Conservation (phyloP, 2,797 vertebrate species). For the Agapornis canus region DNA sequence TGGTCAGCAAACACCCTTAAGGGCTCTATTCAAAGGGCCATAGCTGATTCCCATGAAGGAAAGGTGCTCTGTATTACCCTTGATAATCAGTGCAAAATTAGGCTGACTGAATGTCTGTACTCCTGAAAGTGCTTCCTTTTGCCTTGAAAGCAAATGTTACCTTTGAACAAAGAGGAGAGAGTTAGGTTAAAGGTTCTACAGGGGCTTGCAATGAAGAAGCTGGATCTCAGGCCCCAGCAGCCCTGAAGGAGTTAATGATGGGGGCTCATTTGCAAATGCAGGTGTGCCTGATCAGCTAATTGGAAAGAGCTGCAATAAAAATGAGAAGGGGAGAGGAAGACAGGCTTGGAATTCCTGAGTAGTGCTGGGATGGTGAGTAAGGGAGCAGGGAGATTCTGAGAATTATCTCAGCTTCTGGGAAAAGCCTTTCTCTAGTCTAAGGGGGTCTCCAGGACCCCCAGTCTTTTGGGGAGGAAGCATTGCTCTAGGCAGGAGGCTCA, state of each 20-base stretch:
- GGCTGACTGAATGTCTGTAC: neutral
- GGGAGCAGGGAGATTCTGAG: neutral
- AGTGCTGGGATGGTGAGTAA: neutral
- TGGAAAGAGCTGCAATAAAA: neutral
- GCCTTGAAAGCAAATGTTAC: neutral
- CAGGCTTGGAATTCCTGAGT: neutral
- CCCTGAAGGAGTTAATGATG: neutral
- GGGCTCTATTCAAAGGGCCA: neutral
- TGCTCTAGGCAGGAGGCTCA: neutral
- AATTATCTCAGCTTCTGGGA: neutral
- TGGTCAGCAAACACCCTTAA: neutral
- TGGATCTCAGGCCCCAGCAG: neutral
- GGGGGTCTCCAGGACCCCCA: rapidly evolving
- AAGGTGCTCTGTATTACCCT: neutral
- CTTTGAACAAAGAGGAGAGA: neutral
- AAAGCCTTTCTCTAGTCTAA: neutral
- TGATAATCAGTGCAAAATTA: neutral
- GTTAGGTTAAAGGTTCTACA: neutral
- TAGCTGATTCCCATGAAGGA: neutral
- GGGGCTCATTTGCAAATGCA: neutral
- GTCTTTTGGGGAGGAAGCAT: neutral
- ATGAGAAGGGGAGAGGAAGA: rapidly evolving
- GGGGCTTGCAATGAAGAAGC: neutral
- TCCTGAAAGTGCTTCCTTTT: neutral
- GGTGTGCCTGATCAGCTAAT: neutral